phyloP scores from a whole-genome alignment of 2,888 invertebrate genomes.

The Geophilus truncorum region DNA sequence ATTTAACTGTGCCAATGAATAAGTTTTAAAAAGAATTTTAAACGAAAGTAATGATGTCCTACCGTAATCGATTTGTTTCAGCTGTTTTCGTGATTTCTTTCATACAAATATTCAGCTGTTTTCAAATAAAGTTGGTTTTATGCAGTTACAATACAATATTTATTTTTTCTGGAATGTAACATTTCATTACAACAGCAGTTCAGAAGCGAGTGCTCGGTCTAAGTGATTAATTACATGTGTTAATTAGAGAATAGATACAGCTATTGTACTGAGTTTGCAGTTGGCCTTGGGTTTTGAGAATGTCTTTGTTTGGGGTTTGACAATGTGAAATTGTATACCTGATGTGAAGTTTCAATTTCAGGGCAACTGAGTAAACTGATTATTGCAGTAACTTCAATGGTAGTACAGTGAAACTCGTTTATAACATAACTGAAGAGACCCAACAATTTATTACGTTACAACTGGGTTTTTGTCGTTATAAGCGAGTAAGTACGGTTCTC shows the following conservation, averaged over 20 bases:
- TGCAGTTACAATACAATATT: neutral
- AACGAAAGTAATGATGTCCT: neutral
- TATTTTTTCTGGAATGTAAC: neutral
- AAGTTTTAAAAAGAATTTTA: neutral
- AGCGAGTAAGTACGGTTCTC: no score
- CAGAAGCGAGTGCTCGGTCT: neutral
- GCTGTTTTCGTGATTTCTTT: neutral
- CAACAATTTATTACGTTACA: no score
- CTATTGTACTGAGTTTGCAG: neutral
- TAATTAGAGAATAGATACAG: neutral
- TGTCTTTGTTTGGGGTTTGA: no score
- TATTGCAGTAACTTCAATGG: no score
- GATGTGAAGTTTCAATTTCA: no score
- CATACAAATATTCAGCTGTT: neutral
- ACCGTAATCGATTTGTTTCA: neutral
- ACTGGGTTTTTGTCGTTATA: no score
- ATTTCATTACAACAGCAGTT: neutral
- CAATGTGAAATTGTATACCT: no score
- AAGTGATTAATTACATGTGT: neutral
- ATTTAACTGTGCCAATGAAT: neutral
- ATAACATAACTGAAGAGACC: no score
- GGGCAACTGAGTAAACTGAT: no score
- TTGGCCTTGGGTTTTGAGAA: neutral
- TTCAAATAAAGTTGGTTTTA: neutral
- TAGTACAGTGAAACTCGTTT: no score